phyloP scores from a whole-genome alignment of 2,113 vertebrate species.

The Sapajus apella region DNA sequence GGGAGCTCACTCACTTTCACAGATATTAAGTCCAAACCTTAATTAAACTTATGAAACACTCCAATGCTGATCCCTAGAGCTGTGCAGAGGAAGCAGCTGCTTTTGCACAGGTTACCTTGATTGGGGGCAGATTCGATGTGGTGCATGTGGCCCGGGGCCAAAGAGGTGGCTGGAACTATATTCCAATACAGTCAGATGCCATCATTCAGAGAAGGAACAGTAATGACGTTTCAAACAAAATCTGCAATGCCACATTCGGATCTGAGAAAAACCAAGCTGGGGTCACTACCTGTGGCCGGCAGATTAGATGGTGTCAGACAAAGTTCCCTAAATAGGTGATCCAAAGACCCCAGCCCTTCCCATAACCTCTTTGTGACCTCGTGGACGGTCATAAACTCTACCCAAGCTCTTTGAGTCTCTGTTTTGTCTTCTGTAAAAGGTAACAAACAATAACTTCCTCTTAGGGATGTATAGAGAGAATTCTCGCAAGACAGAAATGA shows the following conservation, averaged over 20 bases:
- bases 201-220: not conserved
- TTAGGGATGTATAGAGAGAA: not conserved
- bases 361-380: not conserved
- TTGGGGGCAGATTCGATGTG: not conserved
- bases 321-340: accelerated
- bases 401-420: not conserved
- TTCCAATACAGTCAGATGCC: not conserved
- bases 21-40: not conserved
- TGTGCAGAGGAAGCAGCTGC: not conserved
- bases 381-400: no score
- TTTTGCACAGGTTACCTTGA: not conserved
- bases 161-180: not conserved
- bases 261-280: not conserved
- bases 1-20: not conserved
- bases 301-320: accelerated
- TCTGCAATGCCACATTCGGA: not conserved
- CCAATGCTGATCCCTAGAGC: not conserved
- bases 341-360: not conserved
- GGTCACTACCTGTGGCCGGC: not conserved
- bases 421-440: not conserved
- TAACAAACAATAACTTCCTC: not conserved
- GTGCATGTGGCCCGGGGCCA: not conserved
- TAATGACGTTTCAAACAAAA: not conserved
- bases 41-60: not conserved
- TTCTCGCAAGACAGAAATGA: not conserved